Percentiles rank a stretch among this genome's conserved stretches.
Conservation (phyloP, 35 echinoderm and acorn worm genomes). For the Chiridota heheva region DNA sequence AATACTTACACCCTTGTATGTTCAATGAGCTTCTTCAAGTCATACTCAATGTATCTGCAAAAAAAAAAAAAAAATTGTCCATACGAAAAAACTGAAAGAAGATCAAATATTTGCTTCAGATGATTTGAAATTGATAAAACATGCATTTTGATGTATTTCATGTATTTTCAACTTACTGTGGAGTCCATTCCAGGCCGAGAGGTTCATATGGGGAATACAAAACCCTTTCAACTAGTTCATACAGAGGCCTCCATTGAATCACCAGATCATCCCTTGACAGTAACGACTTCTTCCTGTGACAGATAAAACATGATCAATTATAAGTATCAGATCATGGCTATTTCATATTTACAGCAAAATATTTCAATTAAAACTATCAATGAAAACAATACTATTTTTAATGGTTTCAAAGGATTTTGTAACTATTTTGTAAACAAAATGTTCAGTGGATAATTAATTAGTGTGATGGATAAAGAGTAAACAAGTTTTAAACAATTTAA, state of each 20-base stretch:
- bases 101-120: neutral
- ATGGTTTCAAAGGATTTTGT: too few species aligned
- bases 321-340: too few species aligned
- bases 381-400: too few species aligned
- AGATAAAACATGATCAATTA: too few species aligned
- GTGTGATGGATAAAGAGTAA: too few species aligned
- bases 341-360: neutral
- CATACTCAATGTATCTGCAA: slow-evolving; percentile 62
- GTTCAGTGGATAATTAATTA: too few species aligned
- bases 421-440: too few species aligned
- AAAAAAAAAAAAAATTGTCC: neutral
- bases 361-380: neutral
- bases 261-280: slow-evolving; percentile 84
- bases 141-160: neutral
- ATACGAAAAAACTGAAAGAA: too few species aligned
- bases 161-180: slow-evolving; percentile 53
- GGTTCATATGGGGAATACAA: slow-evolving; percentile 82
- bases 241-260: slow-evolving; percentile 81
- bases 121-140: too few species aligned
- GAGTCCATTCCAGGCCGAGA: slow-evolving; percentile 80
- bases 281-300: slow-evolving; percentile 68
- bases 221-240: slow-evolving; percentile 72
- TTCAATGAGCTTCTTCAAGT: slow-evolving; percentile 66
- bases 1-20: slow-evolving; percentile 71
- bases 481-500: too few species aligned